These are phyloP conservation scores for Macrosiphum euphorbiae DNA, from an alignment of 2,888 invertebrate species.

Conservation along the genomic window DNA sequence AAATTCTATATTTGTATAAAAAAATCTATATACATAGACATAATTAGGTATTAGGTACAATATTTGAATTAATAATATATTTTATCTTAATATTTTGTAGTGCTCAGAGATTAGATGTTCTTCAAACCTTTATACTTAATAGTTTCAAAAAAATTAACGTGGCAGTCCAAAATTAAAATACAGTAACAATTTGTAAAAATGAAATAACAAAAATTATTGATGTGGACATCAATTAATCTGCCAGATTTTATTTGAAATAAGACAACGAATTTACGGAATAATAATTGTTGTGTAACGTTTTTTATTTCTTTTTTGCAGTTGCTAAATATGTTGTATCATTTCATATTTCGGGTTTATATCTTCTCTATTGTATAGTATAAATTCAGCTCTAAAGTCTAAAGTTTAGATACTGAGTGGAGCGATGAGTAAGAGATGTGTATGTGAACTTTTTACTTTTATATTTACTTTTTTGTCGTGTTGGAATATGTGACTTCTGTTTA, in stretches of 20 bases:
- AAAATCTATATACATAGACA: neutral
- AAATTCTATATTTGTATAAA: neutral
- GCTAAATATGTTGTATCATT: neutral
- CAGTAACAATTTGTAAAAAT: neutral
- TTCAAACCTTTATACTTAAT: neutral
- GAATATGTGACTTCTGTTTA: neutral
- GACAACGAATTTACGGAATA: neutral
- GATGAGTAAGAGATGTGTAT: neutral
- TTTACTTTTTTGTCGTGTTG: neutral
- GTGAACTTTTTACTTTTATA: neutral
- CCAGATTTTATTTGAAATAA: neutral
- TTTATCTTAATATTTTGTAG: neutral
- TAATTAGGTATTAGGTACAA: neutral
- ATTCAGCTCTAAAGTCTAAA: neutral
- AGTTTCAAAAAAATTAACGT: neutral
- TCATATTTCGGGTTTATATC: neutral
- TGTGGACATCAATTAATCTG: neutral
- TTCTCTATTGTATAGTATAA: neutral
- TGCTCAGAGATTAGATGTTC: neutral
- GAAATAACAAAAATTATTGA: neutral
- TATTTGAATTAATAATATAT: neutral
- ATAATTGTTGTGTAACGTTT: neutral
- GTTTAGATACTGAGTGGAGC: neutral
- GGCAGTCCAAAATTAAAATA: neutral
- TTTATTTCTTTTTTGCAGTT: neutral